These are phyloP conservation scores for Corvus hawaiiensis DNA, from an alignment of 2,113 vertebrate genomes.

Conservation along the genomic window DNA sequence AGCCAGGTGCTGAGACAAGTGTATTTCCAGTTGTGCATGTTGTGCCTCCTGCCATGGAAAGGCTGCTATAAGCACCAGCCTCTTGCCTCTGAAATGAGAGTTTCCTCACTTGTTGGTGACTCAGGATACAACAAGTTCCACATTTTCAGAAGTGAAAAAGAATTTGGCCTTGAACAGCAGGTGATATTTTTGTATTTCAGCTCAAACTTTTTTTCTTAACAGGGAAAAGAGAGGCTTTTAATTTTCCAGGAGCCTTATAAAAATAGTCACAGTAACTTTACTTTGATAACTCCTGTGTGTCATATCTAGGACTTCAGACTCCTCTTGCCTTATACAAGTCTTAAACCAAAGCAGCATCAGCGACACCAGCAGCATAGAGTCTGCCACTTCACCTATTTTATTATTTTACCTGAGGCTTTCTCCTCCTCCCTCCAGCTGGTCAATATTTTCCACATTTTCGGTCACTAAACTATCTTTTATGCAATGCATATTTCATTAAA, in stretches of 20 bases:
- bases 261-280: neutral
- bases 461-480: neutral
- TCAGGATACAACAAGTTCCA: neutral
- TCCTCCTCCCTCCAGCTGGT: rapidly evolving
- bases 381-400: neutral
- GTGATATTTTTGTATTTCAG: neutral
- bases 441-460: neutral
- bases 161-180: neutral
- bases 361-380: neutral
- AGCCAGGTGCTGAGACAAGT: neutral
- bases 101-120: neutral
- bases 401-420: neutral
- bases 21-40: neutral
- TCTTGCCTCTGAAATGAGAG: neutral
- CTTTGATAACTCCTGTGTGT: neutral
- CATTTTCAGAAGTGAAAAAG: neutral
- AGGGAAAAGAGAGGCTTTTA: neutral
- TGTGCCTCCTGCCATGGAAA: neutral
- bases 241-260: neutral
- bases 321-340: neutral
- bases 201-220: neutral
- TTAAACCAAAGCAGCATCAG: neutral
- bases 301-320: neutral
- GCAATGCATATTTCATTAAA: neutral
- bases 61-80: neutral